phyloP scores from a whole-genome alignment of 2,113 vertebrate species.

The Chaenocephalus aceratus region DNA sequence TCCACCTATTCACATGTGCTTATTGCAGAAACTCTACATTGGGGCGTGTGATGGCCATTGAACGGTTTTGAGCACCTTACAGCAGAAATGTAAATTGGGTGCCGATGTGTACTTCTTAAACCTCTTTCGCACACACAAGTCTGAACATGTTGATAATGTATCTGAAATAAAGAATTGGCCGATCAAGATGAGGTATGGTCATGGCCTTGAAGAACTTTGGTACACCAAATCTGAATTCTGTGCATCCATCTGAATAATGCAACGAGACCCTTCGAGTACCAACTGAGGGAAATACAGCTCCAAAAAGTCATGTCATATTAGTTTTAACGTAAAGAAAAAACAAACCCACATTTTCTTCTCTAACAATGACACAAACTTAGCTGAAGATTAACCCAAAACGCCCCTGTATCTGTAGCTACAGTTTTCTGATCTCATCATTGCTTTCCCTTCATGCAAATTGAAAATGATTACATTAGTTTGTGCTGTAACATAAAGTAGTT shows the following conservation, averaged over 20 bases:
- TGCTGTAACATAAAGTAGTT: not conserved
- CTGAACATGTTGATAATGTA: no score
- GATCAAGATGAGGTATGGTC: not conserved
- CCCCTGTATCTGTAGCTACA: no score
- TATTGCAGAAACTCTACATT: no score
- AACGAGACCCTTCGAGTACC: not conserved
- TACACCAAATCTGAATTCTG: not conserved
- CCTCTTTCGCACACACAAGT: no score
- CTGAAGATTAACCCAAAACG: not conserved
- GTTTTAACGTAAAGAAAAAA: not conserved
- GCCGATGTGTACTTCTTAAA: no score
- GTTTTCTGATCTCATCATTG: not conserved
- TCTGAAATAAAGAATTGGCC: no score
- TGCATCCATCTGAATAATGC: not conserved
- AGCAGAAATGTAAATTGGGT: no score
- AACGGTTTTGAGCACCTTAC: no score
- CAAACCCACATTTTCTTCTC: not conserved
- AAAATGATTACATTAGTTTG: not conserved
- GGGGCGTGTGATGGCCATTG: no score
- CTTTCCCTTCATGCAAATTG: not conserved
- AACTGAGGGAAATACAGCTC: not conserved
- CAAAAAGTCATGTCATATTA: not conserved
- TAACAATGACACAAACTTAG: not conserved
- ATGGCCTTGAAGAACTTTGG: not conserved
- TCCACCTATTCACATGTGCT: no score